Conservation (phyloP, 2,888 invertebrate species). For the Lissonota sp. region DNA sequence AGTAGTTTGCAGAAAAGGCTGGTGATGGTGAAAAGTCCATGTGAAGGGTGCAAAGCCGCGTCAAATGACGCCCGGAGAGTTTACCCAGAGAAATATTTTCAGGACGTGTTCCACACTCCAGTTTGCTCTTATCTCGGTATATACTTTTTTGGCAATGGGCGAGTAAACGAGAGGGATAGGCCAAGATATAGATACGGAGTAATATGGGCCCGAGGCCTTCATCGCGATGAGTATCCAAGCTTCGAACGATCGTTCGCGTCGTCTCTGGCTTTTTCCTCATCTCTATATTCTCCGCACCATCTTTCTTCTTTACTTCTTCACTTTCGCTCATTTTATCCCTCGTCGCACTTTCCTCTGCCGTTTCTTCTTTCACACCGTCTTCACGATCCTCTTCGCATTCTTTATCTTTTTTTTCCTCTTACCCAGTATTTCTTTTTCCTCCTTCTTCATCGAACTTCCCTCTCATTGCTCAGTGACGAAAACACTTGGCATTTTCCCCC, state of each 20-base stretch:
- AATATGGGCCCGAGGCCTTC: neutral
- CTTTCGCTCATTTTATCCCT: neutral
- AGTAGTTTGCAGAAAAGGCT: neutral
- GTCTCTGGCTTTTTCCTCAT: too few species aligned
- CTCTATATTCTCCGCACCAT: too few species aligned
- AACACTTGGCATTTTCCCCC: slow-evolving; percentile 14
- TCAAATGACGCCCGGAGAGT: slow-evolving; percentile 20
- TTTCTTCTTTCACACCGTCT: neutral
- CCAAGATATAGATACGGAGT: neutral
- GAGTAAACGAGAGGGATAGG: slow-evolving; percentile 12
- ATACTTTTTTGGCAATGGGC: slow-evolving; percentile 6
- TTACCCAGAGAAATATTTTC: slow-evolving; percentile 25
- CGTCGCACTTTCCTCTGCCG: neutral
- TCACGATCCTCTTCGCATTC: neutral
- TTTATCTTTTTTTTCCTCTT: slow-evolving; percentile 6
- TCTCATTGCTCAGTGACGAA: neutral
- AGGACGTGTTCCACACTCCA: neutral
- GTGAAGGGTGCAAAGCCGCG: slow-evolving; percentile 1
- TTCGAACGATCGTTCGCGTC: neutral
- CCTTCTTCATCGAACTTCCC: slow-evolving; percentile 2
- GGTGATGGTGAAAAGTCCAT: slow-evolving; percentile 4
- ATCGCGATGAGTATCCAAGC: neutral
- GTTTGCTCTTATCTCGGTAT: slow-evolving; percentile 3
- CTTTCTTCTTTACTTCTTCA: neutral
- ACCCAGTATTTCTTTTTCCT: neutral